A percentile compares a stretch with the other conserved stretches of the same genome.
These are phyloP conservation scores for Podarcis raffonei DNA, from an alignment of 2,113 vertebrate genomes.

Conservation along the genomic window DNA sequence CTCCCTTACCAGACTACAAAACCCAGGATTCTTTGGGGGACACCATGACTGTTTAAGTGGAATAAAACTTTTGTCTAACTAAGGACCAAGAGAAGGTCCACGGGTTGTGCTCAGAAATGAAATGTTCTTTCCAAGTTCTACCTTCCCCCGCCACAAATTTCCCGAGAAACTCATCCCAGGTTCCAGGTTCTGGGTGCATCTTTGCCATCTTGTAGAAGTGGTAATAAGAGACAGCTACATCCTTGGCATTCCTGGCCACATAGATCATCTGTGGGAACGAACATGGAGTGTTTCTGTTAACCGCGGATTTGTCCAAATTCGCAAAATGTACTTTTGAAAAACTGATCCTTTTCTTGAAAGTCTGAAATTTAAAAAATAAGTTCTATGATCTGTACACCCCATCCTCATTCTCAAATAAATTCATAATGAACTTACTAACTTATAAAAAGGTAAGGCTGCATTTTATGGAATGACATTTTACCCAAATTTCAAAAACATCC, in stretches of 20 bases:
- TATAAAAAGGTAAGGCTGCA: neutral
- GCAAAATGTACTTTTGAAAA: neutral
- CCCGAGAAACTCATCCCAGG: conserved; percentile 75
- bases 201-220: conserved; percentile 81
- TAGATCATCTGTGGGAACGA: neutral
- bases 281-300: neutral
- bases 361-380: neutral
- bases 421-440: neutral
- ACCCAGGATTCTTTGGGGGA: neutral
- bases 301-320: neutral
- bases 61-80: neutral
- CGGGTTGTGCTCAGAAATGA: neutral
- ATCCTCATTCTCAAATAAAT: neutral
- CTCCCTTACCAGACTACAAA: neutral
- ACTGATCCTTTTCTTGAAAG: neutral
- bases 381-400: neutral
- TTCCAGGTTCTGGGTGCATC: conserved; percentile 73
- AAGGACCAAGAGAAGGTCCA: neutral
- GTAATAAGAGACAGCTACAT: conserved; percentile 79
- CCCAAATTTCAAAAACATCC: neutral
- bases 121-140: neutral
- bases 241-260: conserved; percentile 64
- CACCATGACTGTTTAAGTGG: neutral
- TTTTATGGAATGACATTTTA: neutral
- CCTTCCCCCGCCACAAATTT: conserved; percentile 76